Percentiles rank a stretch among this genome's conserved stretches.
phyloP scores from a whole-genome alignment of 2,113 vertebrate genomes.

The Microcebus ravelobensis region DNA sequence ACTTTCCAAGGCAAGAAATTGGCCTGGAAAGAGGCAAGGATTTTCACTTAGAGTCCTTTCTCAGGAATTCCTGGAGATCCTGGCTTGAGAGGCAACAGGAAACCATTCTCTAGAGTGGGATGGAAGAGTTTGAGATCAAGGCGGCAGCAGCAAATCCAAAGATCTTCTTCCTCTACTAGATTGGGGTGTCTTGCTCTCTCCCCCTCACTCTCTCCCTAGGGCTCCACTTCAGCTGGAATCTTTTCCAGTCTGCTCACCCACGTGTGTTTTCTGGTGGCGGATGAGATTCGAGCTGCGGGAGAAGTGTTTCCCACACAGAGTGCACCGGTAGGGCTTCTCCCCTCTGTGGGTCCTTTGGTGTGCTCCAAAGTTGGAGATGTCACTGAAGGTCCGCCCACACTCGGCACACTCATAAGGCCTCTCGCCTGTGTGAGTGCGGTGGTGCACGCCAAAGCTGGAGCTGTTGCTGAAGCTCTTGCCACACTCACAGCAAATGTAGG shows the following conservation, averaged over 20 bases:
- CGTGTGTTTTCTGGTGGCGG: constrained; percentile 81
- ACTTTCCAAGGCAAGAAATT: constrained; percentile 34
- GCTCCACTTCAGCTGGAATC: constrained; percentile 49
- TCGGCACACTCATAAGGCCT: constrained; percentile 24
- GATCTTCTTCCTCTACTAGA: neutral
- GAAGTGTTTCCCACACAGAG: constrained; percentile 80
- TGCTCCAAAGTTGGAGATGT: constrained; percentile 75
- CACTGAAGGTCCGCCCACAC: constrained; percentile 75
- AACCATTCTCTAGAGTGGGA: neutral
- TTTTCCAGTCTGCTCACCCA: constrained; percentile 61
- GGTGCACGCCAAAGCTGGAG: constrained; percentile 80
- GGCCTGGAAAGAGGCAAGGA: neutral
- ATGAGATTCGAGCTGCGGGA: constrained; percentile 82
- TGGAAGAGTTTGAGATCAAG: neutral
- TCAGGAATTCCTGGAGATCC: neutral
- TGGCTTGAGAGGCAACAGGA: constrained; percentile 19
- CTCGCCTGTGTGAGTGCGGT: constrained; percentile 66
- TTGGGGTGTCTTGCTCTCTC: neutral
- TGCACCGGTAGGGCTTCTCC: constrained; percentile 80
- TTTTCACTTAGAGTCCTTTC: constrained; percentile 26
- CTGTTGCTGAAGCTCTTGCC: constrained; percentile 82
- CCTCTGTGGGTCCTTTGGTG: constrained; percentile 83
- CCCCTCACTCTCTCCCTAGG: neutral
- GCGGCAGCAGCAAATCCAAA: neutral
- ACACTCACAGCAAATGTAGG: constrained; percentile 79